These are phyloP conservation scores for Manacus vitellinus DNA, from an alignment of 2,113 vertebrate species.

Conservation along the genomic window DNA sequence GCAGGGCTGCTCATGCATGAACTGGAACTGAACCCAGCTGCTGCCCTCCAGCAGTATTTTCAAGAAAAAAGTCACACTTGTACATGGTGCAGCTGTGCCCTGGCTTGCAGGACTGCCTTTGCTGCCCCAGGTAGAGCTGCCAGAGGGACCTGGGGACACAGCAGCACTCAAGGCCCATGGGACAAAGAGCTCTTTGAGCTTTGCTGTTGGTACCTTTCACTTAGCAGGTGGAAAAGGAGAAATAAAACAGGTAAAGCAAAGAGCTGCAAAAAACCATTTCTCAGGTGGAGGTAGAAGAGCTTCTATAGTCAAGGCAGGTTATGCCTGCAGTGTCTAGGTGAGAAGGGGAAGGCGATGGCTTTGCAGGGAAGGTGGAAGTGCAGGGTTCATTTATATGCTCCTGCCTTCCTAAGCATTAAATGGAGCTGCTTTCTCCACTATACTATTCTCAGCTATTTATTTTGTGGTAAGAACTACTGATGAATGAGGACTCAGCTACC, in stretches of 20 bases:
- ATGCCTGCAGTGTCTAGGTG: neutral
- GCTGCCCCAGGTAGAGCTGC: neutral
- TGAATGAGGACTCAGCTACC: neutral
- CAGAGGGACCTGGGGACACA: neutral
- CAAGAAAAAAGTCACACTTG: neutral
- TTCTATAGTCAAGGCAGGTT: neutral
- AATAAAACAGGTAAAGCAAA: neutral
- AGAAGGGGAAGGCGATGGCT: neutral
- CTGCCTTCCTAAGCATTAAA: neutral
- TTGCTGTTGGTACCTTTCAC: neutral
- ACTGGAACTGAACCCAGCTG: neutral
- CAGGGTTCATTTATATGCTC: neutral
- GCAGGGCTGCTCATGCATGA: neutral
- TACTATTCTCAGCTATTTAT: neutral
- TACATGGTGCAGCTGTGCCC: fast-evolving
- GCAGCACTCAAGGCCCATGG: neutral
- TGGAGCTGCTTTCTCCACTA: neutral
- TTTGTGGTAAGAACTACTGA: neutral
- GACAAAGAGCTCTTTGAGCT: neutral
- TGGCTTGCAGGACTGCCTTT: neutral
- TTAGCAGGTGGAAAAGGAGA: neutral
- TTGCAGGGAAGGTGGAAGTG: neutral
- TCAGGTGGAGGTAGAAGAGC: neutral
- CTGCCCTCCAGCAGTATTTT: neutral
- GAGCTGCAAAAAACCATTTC: neutral